These are phyloP conservation scores for Camponotus floridanus DNA, from an alignment of 1,140 invertebrate species.

Conservation along the genomic window DNA sequence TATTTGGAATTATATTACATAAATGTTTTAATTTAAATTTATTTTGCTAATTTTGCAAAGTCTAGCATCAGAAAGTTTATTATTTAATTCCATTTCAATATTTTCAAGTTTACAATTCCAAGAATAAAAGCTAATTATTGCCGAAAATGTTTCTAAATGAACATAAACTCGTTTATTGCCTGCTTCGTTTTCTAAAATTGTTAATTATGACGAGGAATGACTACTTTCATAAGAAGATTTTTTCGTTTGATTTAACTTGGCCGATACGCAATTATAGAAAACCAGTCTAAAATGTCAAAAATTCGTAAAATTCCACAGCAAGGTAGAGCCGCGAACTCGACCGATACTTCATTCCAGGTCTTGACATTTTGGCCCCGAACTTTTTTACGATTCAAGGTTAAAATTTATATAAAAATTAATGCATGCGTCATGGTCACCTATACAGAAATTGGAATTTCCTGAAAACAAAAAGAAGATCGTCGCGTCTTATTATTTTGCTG, in stretches of 20 bases:
- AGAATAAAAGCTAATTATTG: not conserved
- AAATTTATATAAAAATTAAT: constrained; percentile 3
- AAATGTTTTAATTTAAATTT: not conserved
- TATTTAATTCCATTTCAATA: not conserved
- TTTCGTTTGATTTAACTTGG: not conserved
- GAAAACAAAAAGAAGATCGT: not conserved
- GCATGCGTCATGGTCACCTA: not conserved
- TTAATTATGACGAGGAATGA: not conserved
- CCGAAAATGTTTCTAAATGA: not conserved
- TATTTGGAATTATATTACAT: not conserved
- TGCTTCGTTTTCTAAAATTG: constrained; percentile 1
- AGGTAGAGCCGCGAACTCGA: constrained; percentile 35
- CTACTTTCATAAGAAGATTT: not conserved
- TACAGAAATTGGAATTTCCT: not conserved
- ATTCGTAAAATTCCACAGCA: not conserved
- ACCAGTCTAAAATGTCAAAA: not conserved
- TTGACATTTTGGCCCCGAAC: constrained; percentile 53
- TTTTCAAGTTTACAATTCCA: not conserved
- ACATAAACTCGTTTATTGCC: constrained; percentile 6
- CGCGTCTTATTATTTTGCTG: not conserved
- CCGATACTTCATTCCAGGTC: constrained; percentile 30
- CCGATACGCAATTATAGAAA: not conserved
- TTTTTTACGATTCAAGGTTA: constrained; percentile 66
- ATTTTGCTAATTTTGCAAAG: constrained; percentile 12
- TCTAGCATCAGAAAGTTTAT: not conserved